Evolutionary conservation across 2,113 vertebrate genomes (phyloP).

Genomic region (Macrotus californicus): DNA sequence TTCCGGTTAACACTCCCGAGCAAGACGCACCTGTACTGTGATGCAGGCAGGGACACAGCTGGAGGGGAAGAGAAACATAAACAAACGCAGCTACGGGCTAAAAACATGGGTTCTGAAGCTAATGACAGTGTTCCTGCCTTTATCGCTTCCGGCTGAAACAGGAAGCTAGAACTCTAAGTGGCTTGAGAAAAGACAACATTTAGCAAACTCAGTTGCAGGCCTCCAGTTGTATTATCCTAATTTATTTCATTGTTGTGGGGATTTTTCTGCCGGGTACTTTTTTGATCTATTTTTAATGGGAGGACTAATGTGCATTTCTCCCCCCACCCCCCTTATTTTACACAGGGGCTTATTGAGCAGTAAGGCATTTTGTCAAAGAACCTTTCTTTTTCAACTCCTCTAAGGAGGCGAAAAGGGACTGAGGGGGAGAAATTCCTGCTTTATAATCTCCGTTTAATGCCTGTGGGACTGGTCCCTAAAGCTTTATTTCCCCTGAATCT

Average conservation of each 20-base stretch:
- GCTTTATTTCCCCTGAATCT: background rate
- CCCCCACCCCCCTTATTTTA: rapidly evolving
- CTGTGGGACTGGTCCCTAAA: background rate
- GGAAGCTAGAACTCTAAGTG: constrained; percentile 54
- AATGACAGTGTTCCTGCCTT: constrained; percentile 46
- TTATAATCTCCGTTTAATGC: background rate
- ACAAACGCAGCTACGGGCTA: background rate
- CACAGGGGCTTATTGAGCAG: background rate
- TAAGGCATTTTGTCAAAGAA: background rate
- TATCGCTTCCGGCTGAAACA: constrained; percentile 21
- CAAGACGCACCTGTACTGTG: constrained; percentile 4
- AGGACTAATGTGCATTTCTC: background rate
- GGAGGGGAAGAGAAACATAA: background rate
- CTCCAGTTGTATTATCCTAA: constrained; percentile 2
- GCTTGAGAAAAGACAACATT: constrained; percentile 39
- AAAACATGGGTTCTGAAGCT: constrained; percentile 39
- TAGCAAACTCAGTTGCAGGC: constrained; percentile 41
- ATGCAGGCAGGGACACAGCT: background rate
- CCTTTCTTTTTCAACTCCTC: constrained; percentile 5
- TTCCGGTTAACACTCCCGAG: background rate
- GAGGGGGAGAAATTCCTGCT: background rate
- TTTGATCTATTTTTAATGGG: constrained; percentile 61
- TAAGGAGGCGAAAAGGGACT: background rate
- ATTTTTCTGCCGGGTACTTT: constrained; percentile 36
- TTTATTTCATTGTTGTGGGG: constrained; percentile 59